Evolutionary conservation across 2,113 vertebrate species (phyloP), one percentile per base, ranked within the genome.

Genomic region (Platichthys stellatus): DNA sequence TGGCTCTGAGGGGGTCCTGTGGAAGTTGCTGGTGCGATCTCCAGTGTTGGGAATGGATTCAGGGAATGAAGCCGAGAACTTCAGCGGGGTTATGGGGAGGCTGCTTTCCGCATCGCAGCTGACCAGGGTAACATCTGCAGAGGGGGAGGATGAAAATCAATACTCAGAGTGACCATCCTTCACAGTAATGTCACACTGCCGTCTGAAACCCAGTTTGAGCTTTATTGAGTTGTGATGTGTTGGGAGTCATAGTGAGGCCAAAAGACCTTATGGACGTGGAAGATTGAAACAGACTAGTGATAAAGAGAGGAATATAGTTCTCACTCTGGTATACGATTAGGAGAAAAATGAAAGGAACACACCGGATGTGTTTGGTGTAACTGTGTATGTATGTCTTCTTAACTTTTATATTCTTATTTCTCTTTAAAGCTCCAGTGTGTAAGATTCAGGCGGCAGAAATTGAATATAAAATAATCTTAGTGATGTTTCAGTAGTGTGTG

Each of bases 1-100:
- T 9, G 94, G 94, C 84, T 95, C 92, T 0, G 93, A 93, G 13
- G 58, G 43, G 14, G 43, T 84, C 70, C 85, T 80, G 20, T 43
- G 9, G 58, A 84, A 80, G 56, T 18, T 65, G 1, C 5, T 10
- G 0, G 35, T 64, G 70, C 65, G 11, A 38, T 76, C 78, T 38
- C 49, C 69, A 26, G 67, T 83, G 0, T 0, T 26, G 20, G 58
- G 28, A 13, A 0, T n/a, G 13, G 79, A 67, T 45, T 84, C 74
- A 38, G 3, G n/a, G 2, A 89, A 87, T 2, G 77, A 83, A 5
- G 86, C 76, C 0, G 84, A 80, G 14, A 17, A 17, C 35, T 78
- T 86, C 35, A 76, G 64, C 2, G 69, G 79, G 18, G 82, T 76
- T 70, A 40, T 81, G 12, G 74, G 72, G 17, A 1, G 2, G 24